Evolutionary conservation across 2,113 vertebrate genomes (phyloP), one percentile per base, ranked within the genome.

Genomic region (Dicrurus megarhynchus): DNA sequence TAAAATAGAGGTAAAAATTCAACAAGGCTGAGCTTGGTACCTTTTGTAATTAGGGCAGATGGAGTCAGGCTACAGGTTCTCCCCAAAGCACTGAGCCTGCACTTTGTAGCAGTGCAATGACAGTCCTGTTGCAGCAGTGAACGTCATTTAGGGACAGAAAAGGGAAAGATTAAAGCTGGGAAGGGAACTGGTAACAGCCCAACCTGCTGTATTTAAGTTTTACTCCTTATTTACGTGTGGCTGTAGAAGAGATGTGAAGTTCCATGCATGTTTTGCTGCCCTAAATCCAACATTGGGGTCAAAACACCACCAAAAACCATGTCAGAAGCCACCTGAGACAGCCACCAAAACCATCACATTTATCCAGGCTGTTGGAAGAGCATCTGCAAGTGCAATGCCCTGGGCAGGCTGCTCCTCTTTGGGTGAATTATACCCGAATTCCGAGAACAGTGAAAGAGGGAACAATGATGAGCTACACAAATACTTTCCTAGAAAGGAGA

Each of bases 181-280:
- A 46, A 70, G 12, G 20, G 39, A 68, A 41, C 0, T 44, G 24
- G 0, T 4, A 21, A 30, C 64, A 82, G 37, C 16, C 27, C 53
- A 63, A 7, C 41, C 50, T 39, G 9, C 2, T 5, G 18, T 16
- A 27, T 44, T 60, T 47, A 19, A n/a, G 12, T 33, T 47, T 56
- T 63, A 22, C 22, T 76, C 70, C 39, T 41, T 28, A 10, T 21
- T 9, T 6, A n/a, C 0, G 0, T 1, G 16, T 30, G 42, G 55
- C 63, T 69, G 1, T 3, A 56, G 74, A 53, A 69, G 46, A 65
- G 67, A 49, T n/a, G 18, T 37, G 53, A 49, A 63, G 39, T 22
- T 47, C 8, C 26, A 8, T 1, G 32, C 33, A 10, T 0, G 0
- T 33, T 71, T 41, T 75, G 18, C 13, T 73, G 47, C 23, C 33